Evolutionary conservation across 2,797 vertebrate species (phyloP).

Genomic region (Poecilia gillii): DNA sequence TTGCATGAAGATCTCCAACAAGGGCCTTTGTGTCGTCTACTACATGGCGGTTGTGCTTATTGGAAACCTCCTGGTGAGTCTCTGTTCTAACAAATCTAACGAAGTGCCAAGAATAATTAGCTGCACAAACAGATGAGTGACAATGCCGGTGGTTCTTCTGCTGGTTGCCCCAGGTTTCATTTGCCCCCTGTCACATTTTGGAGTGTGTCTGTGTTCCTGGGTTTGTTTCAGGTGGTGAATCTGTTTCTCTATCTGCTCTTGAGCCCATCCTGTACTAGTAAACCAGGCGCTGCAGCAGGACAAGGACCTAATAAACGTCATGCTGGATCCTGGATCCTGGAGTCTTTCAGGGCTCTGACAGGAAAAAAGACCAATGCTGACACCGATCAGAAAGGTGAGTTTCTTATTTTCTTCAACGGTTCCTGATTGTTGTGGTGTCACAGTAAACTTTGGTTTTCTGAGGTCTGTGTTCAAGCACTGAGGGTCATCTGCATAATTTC

Average conservation of each 20-base stretch:
- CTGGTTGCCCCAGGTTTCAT: background rate
- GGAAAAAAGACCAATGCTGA: conserved; percentile 12
- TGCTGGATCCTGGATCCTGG: conserved; percentile 68
- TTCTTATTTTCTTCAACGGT: background rate
- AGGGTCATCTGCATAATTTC: background rate
- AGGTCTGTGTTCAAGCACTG: background rate
- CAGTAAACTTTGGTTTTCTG: background rate
- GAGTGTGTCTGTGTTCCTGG: background rate
- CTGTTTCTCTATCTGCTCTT: conserved; percentile 91
- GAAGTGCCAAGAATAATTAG: background rate
- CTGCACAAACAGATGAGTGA: background rate
- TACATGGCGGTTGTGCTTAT: conserved; percentile 91
- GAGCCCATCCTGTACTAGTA: conserved; percentile 86
- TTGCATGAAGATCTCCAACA: conserved; percentile 90
- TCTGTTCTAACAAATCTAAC: background rate
- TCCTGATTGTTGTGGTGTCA: background rate
- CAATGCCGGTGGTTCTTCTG: background rate
- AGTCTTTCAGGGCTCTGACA: conserved; percentile 46
- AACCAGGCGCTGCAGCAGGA: conserved; percentile 73
- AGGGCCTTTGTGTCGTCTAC: conserved; percentile 85
- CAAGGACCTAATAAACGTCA: conserved; percentile 85
- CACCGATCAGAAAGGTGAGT: conserved; percentile 18
- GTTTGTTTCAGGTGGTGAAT: conserved; percentile 84
- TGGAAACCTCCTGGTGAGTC: conserved; percentile 92
- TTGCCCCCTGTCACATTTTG: background rate